Base-by-base conservation (phyloP, 2,888 invertebrate genomes). In the Lasioglossum leucozonium region DNA sequence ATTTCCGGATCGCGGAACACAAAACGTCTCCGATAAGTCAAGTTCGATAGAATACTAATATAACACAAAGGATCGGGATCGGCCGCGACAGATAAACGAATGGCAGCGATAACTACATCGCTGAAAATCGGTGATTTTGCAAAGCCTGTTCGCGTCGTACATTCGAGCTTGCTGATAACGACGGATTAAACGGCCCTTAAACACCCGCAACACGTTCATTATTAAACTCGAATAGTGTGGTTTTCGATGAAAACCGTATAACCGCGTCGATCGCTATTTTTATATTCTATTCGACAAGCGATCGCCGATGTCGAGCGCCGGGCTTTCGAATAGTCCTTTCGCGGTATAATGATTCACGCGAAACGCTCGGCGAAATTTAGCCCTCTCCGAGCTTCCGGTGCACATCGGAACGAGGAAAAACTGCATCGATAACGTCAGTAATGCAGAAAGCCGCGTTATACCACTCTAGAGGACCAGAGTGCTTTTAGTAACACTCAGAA, bases 301-400 rank as follows among this genome's bases (percentile, higher is more conserved):
- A 87, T 87, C 76, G 78, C 79, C 77, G 22, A 81, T 69, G 62
- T 62, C 77, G n/a, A 16, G 67, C 76, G 55, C n/a, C n/a, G 10
- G 6, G n/a, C n/a, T 55, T 87, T 85, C 79, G 75, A 87, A 84
- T 78, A 80, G 78, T 77, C 62, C 72, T 84, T 84, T 79, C 55
- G 72, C 73, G 77, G 84, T 84, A 73, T 79, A 87, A 87, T 77
- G 80, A 65, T 82, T 78, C 82, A 82, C 80, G 30, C 71, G 87
- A 22, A 58, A 58, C 58, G 67, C 77, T 65, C 82, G 81, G 51
- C 69, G 74, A 87, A 81, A 75, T 81, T 65, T 65, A 82, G n/a
- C 78, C 67, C 11, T 51, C 37, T 58, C 5, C 16, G 4, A 8
- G n/a, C 10, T 34, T 10, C 18, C 42, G 18, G 13, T 62, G 22